These are phyloP conservation scores for Ptyas mucosa DNA, from an alignment of 2,113 vertebrate species.

Conservation along the genomic window DNA sequence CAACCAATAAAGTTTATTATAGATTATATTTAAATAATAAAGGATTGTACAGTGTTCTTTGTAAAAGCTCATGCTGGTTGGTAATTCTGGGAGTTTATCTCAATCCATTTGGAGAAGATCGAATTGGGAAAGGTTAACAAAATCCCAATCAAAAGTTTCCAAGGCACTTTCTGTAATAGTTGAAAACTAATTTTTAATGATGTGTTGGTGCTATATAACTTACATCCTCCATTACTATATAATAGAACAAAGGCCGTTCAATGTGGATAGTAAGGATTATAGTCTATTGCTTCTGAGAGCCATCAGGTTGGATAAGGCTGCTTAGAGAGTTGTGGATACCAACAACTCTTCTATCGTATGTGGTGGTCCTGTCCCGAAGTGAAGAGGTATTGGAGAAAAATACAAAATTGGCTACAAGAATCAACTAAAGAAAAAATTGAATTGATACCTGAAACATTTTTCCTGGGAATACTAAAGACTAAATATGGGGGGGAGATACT, in stretches of 20 bases:
- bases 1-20: background rate
- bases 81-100: background rate
- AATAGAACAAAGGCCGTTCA: background rate
- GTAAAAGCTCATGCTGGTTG: background rate
- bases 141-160: background rate
- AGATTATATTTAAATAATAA: background rate
- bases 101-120: background rate
- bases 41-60: background rate
- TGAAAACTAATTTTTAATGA: background rate
- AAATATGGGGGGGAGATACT: too few species aligned
- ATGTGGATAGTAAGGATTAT: background rate
- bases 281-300: background rate
- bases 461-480: too few species aligned
- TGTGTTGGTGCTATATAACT: background rate
- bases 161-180: background rate
- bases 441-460: too few species aligned
- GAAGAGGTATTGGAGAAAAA: too few species aligned
- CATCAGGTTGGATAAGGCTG: background rate
- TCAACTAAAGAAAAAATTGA: too few species aligned
- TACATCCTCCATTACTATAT: background rate
- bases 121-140: background rate
- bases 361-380: too few species aligned
- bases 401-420: too few species aligned
- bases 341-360: too few species aligned
- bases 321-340: background rate